Base-by-base conservation (phyloP, 2,888 invertebrate species). In the Myopa tessellatipennis region DNA sequence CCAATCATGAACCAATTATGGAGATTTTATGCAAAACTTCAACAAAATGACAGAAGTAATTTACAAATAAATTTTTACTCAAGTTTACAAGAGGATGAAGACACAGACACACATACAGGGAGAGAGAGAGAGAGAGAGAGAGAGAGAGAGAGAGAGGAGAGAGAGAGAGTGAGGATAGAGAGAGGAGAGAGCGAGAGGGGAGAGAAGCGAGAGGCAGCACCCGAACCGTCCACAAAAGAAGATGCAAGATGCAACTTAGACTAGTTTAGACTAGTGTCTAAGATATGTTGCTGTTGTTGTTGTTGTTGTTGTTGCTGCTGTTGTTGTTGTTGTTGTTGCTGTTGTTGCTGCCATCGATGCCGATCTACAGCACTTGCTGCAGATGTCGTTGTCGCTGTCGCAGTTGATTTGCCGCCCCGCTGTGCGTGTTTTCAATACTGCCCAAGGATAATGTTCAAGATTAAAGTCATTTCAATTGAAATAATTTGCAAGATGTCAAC, bases 1-100 rank as follows among this genome's bases (percentile, higher is more conserved):
- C 63, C 83, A 84, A 82, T 83, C 84, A 83, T 83, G 83, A 82
- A 83, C 82, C 84, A 84, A 84, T 84, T 84, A 84, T 84, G 83
- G 73, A 82, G 82, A 84, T 84, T 84, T 83, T 82, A 82, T 84
- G 82, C 82, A 73, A 75, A 79, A 77, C 76, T 77, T 77, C 77
- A 71, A 52, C 65, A 70, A 71, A 76, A 61, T 71, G 71, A 76
- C 76, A 75, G 75, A 75, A 75, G 75, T 75, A 68, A 75, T 75
- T 75, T 75, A 75, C 75, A 75, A 75, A 75, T 75, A 75, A 75
- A 75, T 75, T 75, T 75, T 45, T 40, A 18, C 58, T 52, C 26
- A 61, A 34, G 38, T 45, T 45, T 45, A 55, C 67, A n/a, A 60
- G 18, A 72, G 38, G 40, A n/a, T 12, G 40, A 10, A 65, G 65